phyloP scores from a whole-genome alignment of 2,797 vertebrate species.

The Pseudomugil tenellus region DNA sequence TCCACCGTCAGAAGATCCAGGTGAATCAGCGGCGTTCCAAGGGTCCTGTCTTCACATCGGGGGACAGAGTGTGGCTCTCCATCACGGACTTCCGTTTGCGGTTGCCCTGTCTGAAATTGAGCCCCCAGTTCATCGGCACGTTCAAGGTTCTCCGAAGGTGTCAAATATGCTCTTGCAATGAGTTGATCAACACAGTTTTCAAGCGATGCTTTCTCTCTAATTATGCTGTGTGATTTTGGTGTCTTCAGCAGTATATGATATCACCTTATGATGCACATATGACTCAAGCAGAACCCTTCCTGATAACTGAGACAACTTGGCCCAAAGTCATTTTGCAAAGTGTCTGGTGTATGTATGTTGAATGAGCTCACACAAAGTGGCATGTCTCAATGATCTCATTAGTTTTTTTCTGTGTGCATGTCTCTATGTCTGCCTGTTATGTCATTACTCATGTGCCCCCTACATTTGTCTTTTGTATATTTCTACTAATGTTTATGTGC shows the following conservation, averaged over 20 bases:
- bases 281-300: neutral
- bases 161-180: no score
- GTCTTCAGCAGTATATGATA: conserved; percentile 1
- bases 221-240: neutral
- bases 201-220: neutral
- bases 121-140: no score
- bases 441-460: no score
- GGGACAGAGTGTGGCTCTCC: no score
- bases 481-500: neutral
- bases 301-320: neutral
- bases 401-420: neutral
- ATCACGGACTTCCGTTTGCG: no score
- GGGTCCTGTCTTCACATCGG: no score
- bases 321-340: conserved; percentile 29
- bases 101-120: no score
- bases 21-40: no score
- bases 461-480: neutral
- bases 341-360: conserved; percentile 45
- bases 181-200: neutral
- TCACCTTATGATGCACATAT: neutral
- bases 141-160: no score
- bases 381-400: conserved; percentile 17
- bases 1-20: no score
- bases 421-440: neutral
- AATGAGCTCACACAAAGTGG: conserved; percentile 40